Evolutionary conservation across 2,113 vertebrate genomes (phyloP).

Genomic region (Tupaia tana): DNA sequence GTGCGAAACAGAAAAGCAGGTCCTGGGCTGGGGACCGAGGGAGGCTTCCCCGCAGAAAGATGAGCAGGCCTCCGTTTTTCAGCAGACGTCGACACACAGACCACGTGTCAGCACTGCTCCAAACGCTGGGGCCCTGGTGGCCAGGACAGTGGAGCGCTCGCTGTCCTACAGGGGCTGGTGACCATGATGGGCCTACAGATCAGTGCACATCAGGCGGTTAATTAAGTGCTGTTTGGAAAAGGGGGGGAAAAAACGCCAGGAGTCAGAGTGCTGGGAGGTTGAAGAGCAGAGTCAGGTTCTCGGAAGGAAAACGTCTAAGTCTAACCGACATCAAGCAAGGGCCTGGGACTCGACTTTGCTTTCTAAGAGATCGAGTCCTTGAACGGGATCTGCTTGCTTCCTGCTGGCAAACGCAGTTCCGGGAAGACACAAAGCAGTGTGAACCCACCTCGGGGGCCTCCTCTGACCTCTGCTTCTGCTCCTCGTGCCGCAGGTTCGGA

Average conservation of each 20-base stretch:
- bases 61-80: background rate
- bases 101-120: background rate
- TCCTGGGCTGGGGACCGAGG: background rate
- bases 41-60: background rate
- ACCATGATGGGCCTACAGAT: background rate
- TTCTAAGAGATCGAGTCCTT: background rate
- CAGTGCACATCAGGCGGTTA: background rate
- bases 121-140: background rate
- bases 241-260: background rate
- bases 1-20: background rate
- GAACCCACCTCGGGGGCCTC: no score
- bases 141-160: background rate
- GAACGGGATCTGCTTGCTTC: background rate
- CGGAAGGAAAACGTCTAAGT: constrained; percentile 7
- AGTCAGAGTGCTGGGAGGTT: background rate
- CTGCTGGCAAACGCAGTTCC: background rate
- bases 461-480: background rate
- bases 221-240: constrained; percentile 16
- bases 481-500: constrained; percentile 27
- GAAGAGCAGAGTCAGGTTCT: background rate
- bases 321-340: constrained; percentile 15
- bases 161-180: background rate
- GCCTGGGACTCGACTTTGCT: background rate
- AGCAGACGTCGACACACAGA: background rate
- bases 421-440: background rate